These are phyloP conservation scores for Diloba caeruleocephala DNA, from an alignment of 2,888 invertebrate genomes.

Conservation along the genomic window DNA sequence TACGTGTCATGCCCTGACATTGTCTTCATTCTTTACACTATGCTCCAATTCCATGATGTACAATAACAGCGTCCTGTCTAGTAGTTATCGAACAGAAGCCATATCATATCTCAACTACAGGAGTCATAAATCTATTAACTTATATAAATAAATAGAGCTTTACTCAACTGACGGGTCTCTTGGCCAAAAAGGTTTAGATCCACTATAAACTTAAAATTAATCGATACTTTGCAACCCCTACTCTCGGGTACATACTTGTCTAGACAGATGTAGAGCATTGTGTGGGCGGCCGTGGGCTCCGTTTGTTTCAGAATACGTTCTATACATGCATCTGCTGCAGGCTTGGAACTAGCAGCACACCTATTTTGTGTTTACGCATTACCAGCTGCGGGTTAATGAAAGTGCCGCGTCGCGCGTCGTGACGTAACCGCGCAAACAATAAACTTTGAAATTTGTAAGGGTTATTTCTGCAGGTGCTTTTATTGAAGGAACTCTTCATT, in stretches of 20 bases:
- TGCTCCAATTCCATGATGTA: too few relatives aligned
- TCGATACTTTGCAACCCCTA: conserved; percentile 5
- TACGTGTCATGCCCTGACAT: too few relatives aligned
- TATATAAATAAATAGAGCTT: too few relatives aligned
- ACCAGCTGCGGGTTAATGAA: conserved; percentile 28
- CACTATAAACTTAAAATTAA: background rate
- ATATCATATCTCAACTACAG: too few relatives aligned
- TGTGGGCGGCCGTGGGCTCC: conserved; percentile 11
- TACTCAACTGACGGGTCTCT: too few relatives aligned
- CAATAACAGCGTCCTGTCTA: too few relatives aligned
- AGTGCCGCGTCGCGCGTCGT: conserved; percentile 12
- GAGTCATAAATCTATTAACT: too few relatives aligned
- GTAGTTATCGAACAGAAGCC: too few relatives aligned
- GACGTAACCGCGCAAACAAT: conserved; percentile 13
- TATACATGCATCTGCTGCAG: conserved; percentile 31
- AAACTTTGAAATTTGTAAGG: conserved; percentile 1
- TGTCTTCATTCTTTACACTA: too few relatives aligned
- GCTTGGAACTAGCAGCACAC: conserved; percentile 45
- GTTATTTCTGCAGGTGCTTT: background rate
- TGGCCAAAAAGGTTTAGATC: too few relatives aligned
- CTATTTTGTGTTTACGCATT: conserved; percentile 35
- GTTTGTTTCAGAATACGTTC: conserved; percentile 38
- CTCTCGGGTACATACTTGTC: conserved; percentile 36
- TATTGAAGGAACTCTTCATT: too few relatives aligned
- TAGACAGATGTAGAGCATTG: conserved; percentile 27